Evolutionary conservation across 2,888 invertebrate genomes (phyloP).

Genomic region (Hydroisotoma schaefferi): DNA sequence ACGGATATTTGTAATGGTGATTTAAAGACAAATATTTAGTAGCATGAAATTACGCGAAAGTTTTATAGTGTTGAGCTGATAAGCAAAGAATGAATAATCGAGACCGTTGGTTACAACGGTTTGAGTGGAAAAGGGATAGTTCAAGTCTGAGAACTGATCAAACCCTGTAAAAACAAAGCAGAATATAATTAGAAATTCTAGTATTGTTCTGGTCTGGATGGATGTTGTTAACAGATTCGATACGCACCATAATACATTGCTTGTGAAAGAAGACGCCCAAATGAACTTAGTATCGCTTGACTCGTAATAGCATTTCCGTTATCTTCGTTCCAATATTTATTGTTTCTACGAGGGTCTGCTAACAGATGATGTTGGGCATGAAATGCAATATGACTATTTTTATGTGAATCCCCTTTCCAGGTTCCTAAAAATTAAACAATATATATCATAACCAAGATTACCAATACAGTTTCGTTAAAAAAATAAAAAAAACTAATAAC

Average conservation of each 20-base stretch:
- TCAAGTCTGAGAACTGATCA: conserved; percentile 81
- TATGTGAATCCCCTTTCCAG: conserved; percentile 76
- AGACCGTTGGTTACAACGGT: conserved; percentile 84
- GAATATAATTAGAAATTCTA: neutral
- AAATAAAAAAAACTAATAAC: neutral
- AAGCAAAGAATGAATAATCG: conserved; percentile 78
- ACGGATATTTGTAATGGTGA: no score
- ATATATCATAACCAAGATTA: neutral
- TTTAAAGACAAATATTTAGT: no score
- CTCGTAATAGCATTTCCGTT: conserved; percentile 64
- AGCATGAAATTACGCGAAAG: conserved; percentile 38
- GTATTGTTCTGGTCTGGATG: neutral
- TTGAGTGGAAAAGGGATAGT: conserved; percentile 86
- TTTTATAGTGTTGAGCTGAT: conserved; percentile 79
- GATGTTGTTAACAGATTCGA: neutral
- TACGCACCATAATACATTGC: conserved; percentile 68
- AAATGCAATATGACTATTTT: conserved; percentile 74
- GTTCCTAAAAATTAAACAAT: conserved; percentile 60
- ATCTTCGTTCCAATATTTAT: conserved; percentile 57
- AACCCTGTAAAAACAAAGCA: conserved; percentile 60
- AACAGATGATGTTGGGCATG: conserved; percentile 64
- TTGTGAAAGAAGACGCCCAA: conserved; percentile 73
- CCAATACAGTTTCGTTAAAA: neutral
- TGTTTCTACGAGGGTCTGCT: neutral
- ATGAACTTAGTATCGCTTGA: conserved; percentile 74